phyloP scores from a whole-genome alignment of 2,888 invertebrate species.

The Eurytoma adleriae region DNA sequence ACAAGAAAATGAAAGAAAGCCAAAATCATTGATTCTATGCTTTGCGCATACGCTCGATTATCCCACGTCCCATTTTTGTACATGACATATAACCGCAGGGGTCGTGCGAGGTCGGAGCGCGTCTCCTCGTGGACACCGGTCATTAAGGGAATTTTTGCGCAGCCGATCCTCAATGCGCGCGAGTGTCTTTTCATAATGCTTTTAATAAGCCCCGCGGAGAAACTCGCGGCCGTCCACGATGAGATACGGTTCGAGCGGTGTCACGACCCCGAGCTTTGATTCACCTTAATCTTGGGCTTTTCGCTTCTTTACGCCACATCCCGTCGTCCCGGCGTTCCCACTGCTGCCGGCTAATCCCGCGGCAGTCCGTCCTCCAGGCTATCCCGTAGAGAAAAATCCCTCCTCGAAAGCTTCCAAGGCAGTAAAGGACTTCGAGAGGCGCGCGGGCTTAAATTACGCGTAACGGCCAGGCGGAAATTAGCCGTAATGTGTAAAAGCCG shows the following conservation, averaged over 20 bases:
- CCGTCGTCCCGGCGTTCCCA: slow-evolving; percentile 7
- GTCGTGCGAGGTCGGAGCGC: slow-evolving; percentile 65
- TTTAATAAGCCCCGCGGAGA: slow-evolving; percentile 15
- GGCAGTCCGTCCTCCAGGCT: no score
- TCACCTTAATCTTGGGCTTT: slow-evolving; percentile 54
- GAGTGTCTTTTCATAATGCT: neutral
- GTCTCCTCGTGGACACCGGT: slow-evolving; percentile 1
- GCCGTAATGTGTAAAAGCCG: no score
- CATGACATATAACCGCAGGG: slow-evolving; percentile 49
- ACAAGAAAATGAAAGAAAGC: slow-evolving; percentile 51
- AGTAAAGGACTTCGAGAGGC: no score
- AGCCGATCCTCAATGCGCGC: neutral
- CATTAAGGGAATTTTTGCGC: slow-evolving; percentile 16
- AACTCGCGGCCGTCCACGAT: slow-evolving; percentile 43
- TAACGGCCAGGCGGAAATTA: no score
- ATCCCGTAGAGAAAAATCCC: no score
- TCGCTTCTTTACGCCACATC: slow-evolving; percentile 38
- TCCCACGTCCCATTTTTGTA: slow-evolving; percentile 61
- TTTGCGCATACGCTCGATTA: slow-evolving; percentile 61
- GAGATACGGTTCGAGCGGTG: slow-evolving; percentile 64
- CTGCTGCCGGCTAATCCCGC: neutral
- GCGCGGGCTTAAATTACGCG: no score
- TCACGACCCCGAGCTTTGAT: slow-evolving; percentile 65
- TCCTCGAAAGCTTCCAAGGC: no score
- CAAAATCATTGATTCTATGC: slow-evolving; percentile 69